phyloP scores from a whole-genome alignment of 2,797 vertebrate species.

The Lepidocolaptes lacrymiger region DNA sequence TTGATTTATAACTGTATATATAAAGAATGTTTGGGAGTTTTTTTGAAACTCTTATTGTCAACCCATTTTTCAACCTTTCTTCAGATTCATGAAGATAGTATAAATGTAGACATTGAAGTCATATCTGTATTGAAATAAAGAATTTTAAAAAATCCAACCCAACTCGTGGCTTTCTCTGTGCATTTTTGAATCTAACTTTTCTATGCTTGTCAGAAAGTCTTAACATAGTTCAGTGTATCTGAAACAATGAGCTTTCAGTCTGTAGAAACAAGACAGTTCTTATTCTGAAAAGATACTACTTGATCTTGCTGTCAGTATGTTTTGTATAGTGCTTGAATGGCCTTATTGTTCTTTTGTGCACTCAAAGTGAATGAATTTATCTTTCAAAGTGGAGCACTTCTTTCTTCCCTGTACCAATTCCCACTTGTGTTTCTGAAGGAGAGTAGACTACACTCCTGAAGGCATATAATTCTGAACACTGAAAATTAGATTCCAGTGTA shows the following conservation, averaged over 20 bases:
- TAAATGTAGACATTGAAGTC: background rate
- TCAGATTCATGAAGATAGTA: background rate
- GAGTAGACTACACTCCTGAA: background rate
- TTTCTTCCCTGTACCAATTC: slow-evolving; percentile 20
- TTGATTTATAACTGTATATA: background rate
- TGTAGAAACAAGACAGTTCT: slow-evolving; percentile 12
- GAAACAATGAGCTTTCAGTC: slow-evolving; percentile 7
- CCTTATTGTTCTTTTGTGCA: slow-evolving; percentile 36
- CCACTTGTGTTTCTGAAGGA: slow-evolving; percentile 37
- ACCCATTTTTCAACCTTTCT: background rate
- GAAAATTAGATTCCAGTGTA: slow-evolving; percentile 9
- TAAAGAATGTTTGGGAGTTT: background rate
- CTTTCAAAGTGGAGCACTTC: slow-evolving; percentile 34
- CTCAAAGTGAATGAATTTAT: slow-evolving; percentile 44
- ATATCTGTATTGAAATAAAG: background rate
- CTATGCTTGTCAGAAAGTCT: background rate
- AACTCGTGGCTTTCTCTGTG: background rate
- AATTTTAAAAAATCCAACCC: rapidly evolving
- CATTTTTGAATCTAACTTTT: background rate
- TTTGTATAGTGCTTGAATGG: slow-evolving; percentile 37
- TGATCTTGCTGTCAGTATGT: slow-evolving; percentile 36
- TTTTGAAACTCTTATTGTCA: background rate
- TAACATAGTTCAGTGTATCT: background rate
- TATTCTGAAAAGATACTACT: background rate
- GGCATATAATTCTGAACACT: background rate